phyloP scores from a whole-genome alignment of 1,140 invertebrate genomes.

The Euura saliciscinereae region DNA sequence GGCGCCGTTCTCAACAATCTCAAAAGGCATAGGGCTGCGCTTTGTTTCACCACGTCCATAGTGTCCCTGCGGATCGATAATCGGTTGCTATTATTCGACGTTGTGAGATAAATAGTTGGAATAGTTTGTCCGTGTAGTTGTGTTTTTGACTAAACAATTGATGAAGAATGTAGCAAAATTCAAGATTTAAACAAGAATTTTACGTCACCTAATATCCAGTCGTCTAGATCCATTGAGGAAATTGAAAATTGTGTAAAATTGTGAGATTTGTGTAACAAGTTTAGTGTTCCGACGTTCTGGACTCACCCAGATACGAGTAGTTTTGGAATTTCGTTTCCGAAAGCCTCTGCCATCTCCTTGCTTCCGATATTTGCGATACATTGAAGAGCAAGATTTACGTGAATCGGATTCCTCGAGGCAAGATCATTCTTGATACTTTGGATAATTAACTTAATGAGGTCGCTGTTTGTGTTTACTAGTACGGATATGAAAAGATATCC shows the following conservation, averaged over 20 bases:
- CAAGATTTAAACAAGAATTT: not conserved
- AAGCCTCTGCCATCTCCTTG: slow-evolving; percentile 99
- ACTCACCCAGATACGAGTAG: slow-evolving; percentile 93
- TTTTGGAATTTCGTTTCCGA: slow-evolving; percentile 97
- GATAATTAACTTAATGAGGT: slow-evolving; percentile 98
- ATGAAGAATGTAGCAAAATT: not conserved
- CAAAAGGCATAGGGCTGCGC: slow-evolving; percentile 94
- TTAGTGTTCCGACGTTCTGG: not conserved
- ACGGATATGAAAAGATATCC: slow-evolving; percentile 99
- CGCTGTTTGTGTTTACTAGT: slow-evolving; percentile 98
- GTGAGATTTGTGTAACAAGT: slow-evolving; percentile 19
- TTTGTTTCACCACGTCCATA: slow-evolving; percentile 99
- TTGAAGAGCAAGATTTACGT: slow-evolving; percentile 98
- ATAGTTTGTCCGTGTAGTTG: too few relatives aligned
- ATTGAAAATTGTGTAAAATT: slow-evolving; percentile 16
- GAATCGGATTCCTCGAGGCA: slow-evolving; percentile 94
- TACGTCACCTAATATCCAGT: slow-evolving; percentile 31
- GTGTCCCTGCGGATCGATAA: slow-evolving; percentile 80
- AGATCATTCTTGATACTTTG: slow-evolving; percentile 99
- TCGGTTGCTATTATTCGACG: not conserved
- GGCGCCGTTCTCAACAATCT: slow-evolving; percentile 91
- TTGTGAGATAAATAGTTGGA: too few relatives aligned
- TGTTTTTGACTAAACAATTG: not conserved
- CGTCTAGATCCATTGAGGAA: slow-evolving; percentile 31
- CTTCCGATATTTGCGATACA: slow-evolving; percentile 99